phyloP scores from a whole-genome alignment of 2,113 vertebrate species.

The Heloderma charlesbogerti region DNA sequence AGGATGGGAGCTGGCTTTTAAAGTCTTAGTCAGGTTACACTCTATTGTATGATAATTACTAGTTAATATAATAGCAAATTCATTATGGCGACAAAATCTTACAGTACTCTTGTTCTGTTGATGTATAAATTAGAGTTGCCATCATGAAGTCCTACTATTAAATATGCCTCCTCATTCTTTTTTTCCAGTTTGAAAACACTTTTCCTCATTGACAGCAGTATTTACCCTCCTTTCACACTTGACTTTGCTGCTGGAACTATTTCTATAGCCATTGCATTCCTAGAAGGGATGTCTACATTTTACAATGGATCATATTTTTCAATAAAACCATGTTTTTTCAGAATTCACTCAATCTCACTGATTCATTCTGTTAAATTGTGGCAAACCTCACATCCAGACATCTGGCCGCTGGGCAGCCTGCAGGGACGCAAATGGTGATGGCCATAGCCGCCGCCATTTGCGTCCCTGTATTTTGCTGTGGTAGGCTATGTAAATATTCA shows the following conservation, averaged over 20 bases:
- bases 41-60: conserved; percentile 63
- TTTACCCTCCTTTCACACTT: not conserved
- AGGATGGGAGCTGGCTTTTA: conserved; percentile 55
- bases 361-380: not conserved
- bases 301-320: not conserved
- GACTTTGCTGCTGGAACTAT: conserved; percentile 4
- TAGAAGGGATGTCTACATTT: not conserved
- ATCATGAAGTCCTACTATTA: conserved; percentile 44
- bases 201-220: conserved; percentile 38
- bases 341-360: not conserved
- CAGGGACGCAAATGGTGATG: too few relatives aligned
- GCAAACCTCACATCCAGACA: not conserved
- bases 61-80: conserved; percentile 61
- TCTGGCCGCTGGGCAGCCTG: too few relatives aligned
- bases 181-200: conserved; percentile 51
- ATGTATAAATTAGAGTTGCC: conserved; percentile 65
- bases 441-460: too few relatives aligned
- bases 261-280: not conserved
- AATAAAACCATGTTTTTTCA: not conserved
- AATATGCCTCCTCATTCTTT: conserved; percentile 31
- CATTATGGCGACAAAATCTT: conserved; percentile 55
- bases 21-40: conserved; percentile 56
- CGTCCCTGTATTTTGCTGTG: too few relatives aligned
- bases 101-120: conserved; percentile 52
- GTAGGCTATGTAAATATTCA: too few relatives aligned